A percentile compares a stretch with the other conserved stretches of the same genome.
Conservation (phyloP, 1,140 invertebrate species). For the Sitodiplosis mosellana region DNA sequence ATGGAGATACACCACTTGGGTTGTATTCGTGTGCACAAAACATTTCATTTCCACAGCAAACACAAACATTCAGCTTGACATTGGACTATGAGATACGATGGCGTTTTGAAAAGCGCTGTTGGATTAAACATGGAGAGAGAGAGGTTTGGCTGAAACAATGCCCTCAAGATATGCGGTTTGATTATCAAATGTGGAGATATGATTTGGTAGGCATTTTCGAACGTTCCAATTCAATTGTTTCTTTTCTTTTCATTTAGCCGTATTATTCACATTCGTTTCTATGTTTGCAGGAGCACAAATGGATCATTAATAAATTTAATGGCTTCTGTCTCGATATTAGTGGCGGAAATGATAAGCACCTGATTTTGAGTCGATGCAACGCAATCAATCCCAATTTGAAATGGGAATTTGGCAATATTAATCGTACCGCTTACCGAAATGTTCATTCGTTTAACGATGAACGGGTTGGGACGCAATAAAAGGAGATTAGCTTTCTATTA, state of each 20-base stretch:
- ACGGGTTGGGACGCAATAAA: too few relatives aligned
- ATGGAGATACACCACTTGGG: slow-evolving; percentile 37
- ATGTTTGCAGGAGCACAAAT: slow-evolving; percentile 37
- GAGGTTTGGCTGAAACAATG: too few relatives aligned
- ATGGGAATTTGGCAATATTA: slow-evolving; percentile 17
- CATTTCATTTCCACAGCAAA: slow-evolving; percentile 25
- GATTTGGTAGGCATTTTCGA: too few relatives aligned
- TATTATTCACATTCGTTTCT: slow-evolving; percentile 87
- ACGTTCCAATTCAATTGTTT: too few relatives aligned
- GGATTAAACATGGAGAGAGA: too few relatives aligned
- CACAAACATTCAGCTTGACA: slow-evolving; percentile 51
- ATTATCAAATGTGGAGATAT: too few relatives aligned
- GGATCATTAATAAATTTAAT: slow-evolving; percentile 10
- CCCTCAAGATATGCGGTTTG: too few relatives aligned
- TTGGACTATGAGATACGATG: slow-evolving; percentile 85
- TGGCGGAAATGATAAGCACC: background rate
- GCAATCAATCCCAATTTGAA: slow-evolving; percentile 7
- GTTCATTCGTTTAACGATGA: too few relatives aligned
- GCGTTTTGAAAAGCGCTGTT: slow-evolving; percentile 39
- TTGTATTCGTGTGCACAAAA: slow-evolving; percentile 30
- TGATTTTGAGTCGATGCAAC: slow-evolving; percentile 10
- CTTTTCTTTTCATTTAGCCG: slow-evolving; percentile 18
- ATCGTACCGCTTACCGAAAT: slow-evolving; percentile 5
- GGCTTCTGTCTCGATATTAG: slow-evolving; percentile 9
- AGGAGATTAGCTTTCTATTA: too few relatives aligned